Evolutionary conservation across 2,888 invertebrate species (phyloP).

Genomic region (Rhaphigaster nebulosa): DNA sequence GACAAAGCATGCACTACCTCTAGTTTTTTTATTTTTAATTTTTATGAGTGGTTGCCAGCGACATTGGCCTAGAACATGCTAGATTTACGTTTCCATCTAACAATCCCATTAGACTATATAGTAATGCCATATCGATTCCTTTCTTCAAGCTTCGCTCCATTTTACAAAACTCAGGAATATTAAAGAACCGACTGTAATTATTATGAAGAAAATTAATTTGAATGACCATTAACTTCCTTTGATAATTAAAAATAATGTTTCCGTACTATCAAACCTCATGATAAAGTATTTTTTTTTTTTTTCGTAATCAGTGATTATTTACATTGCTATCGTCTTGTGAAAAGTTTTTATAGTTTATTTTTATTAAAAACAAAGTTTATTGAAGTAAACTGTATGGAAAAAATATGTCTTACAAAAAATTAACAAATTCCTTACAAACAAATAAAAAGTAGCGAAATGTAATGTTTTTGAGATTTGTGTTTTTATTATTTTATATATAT

Average conservation of each 20-base stretch:
- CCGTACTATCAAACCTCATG: neutral
- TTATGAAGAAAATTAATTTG: neutral
- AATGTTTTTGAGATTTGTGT: no score
- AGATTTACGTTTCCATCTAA: neutral
- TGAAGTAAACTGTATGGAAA: no score
- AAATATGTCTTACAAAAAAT: no score
- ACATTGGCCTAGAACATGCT: constrained; percentile 44
- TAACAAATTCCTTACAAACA: no score
- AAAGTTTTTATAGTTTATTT: no score
- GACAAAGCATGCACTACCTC: neutral
- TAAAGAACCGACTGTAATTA: neutral
- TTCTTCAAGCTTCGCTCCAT: neutral
- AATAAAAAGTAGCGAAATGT: no score
- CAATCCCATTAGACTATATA: neutral
- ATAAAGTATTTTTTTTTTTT: no score
- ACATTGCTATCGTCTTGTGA: no score
- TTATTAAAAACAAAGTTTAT: no score
- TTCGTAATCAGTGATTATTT: no score
- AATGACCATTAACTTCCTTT: neutral
- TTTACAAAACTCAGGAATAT: neutral
- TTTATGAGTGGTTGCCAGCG: constrained; percentile 19
- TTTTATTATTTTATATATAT: no score
- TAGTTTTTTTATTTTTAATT: constrained; percentile 29
- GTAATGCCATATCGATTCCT: neutral
- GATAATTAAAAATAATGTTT: neutral